Evolutionary conservation across 2,888 invertebrate species (phyloP).

Genomic region (Amphipoea lucens): DNA sequence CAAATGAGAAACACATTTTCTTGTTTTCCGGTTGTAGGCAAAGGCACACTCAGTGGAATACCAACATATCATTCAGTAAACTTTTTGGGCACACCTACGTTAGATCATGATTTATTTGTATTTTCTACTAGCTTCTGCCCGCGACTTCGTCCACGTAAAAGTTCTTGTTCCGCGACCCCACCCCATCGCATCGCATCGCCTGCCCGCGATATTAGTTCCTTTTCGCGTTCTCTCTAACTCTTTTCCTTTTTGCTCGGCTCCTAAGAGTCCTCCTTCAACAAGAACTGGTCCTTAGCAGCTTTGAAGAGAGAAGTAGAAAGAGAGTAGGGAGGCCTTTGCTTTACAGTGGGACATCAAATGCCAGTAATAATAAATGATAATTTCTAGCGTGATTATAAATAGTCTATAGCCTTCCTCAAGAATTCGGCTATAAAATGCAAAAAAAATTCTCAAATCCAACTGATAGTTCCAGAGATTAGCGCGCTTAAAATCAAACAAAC

Average conservation of each 20-base stretch:
- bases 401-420: background rate
- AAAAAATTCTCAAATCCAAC: no score
- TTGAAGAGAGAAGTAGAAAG: no score
- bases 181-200: background rate
- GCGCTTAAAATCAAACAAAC: background rate
- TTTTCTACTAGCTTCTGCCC: background rate
- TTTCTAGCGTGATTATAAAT: no score
- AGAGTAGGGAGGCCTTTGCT: no score
- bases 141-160: background rate
- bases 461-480: no score
- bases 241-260: background rate
- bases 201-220: background rate
- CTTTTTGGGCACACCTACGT: constrained; percentile 25
- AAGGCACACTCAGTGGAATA: constrained; percentile 30
- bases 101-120: constrained; percentile 19
- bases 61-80: constrained; percentile 32
- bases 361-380: no score
- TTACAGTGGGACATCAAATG: no score
- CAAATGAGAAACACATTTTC: constrained; percentile 50
- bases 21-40: constrained; percentile 36
- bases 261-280: background rate
- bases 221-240: background rate
- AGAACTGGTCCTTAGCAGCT: no score
- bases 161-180: background rate
- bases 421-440: no score